Evolutionary conservation across 2,797 vertebrate genomes (phyloP).

Genomic region (Clarias pachynema): DNA sequence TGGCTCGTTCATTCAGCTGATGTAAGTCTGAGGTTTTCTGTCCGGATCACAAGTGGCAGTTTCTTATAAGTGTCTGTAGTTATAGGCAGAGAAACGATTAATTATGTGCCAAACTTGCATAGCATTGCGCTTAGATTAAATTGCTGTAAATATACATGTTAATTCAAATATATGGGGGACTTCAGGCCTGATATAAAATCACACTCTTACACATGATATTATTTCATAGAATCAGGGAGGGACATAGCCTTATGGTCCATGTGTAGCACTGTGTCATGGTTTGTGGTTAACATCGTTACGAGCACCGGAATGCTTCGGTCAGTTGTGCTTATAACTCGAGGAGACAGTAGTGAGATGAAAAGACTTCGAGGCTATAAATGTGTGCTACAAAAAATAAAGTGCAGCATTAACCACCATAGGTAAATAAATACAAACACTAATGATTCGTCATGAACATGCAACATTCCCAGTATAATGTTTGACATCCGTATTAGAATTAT

Average conservation of each 20-base stretch:
- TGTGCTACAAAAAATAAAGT: not conserved
- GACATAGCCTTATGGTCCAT: not conserved
- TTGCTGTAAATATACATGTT: not conserved
- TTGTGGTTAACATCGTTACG: not conserved
- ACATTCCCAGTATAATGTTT: not conserved
- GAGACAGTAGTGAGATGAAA: not conserved
- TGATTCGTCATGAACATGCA: conserved; percentile 12
- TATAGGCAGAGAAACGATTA: conserved; percentile 56
- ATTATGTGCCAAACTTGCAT: conserved; percentile 1
- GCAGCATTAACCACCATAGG: not conserved
- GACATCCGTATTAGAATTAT: not conserved
- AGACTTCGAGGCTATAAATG: not conserved
- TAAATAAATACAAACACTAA: not conserved
- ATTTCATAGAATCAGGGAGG: not conserved
- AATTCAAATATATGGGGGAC: not conserved
- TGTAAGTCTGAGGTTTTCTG: not conserved
- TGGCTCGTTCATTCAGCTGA: not conserved
- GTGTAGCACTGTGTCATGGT: not conserved
- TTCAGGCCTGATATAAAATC: not conserved
- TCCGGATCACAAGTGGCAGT: conserved; percentile 3
- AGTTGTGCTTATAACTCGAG: conserved; percentile 29
- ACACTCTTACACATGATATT: not conserved
- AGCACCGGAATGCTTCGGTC: conserved; percentile 7
- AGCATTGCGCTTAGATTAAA: not conserved
- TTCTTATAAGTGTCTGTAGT: conserved; percentile 17